These are phyloP conservation scores for Drosophila nr. perissopoda DNA, from an alignment of 2,888 invertebrate genomes.

Conservation along the genomic window DNA sequence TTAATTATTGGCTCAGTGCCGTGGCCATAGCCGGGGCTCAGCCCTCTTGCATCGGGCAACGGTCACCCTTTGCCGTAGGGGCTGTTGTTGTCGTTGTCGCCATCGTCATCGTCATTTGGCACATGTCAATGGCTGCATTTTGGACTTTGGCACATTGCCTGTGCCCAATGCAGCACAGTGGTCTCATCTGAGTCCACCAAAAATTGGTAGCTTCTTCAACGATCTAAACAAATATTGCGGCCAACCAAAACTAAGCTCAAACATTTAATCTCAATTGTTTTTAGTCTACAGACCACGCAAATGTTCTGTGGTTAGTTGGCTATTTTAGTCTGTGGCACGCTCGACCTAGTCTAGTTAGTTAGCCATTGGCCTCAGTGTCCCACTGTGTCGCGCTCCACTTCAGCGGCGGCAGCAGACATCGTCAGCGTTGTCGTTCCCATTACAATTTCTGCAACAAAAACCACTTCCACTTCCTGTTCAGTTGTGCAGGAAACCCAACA, in stretches of 20 bases:
- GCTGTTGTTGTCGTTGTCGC: slow-evolving; percentile 36
- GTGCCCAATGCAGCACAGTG: slow-evolving; percentile 57
- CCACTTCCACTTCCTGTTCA: slow-evolving; percentile 76
- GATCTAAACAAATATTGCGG: not conserved
- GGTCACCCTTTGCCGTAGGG: slow-evolving; percentile 68
- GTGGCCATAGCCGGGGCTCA: slow-evolving; percentile 36
- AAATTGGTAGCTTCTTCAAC: not conserved
- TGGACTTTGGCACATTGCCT: slow-evolving; percentile 49
- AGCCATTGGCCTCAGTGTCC: slow-evolving; percentile 19
- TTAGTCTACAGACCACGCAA: not conserved
- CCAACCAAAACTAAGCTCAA: not conserved
- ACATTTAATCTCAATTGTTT: not conserved
- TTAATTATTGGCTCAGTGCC: slow-evolving; percentile 77
- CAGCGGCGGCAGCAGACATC: slow-evolving; percentile 18
- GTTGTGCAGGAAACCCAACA: slow-evolving; percentile 49
- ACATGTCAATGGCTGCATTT: slow-evolving; percentile 77
- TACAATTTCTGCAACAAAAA: slow-evolving; percentile 58
- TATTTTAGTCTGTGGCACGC: slow-evolving; percentile 2
- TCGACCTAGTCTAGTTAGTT: slow-evolving; percentile 20
- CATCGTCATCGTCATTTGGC: slow-evolving; percentile 59
- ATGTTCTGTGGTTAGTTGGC: not conserved
- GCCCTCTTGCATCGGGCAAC: slow-evolving; percentile 45
- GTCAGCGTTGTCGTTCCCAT: slow-evolving; percentile 33
- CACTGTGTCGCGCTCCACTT: slow-evolving; percentile 58
- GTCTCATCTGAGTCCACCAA: not conserved